These are phyloP conservation scores for honey bee (Apis mellifera) DNA, from an alignment of 1,140 invertebrate species.

Conservation along the genomic window DNA sequence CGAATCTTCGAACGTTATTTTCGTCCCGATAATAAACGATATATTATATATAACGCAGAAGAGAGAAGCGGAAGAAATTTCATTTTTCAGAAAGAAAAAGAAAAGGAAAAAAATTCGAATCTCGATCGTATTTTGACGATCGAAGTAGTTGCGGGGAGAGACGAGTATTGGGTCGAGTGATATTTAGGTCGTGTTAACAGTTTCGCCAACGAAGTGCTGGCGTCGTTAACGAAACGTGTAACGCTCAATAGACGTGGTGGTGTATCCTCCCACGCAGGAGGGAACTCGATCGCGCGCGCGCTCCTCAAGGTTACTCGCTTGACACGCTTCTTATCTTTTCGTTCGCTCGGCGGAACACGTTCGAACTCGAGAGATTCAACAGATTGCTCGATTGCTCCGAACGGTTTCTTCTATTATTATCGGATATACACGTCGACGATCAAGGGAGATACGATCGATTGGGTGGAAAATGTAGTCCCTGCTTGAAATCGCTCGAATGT, in stretches of 20 bases:
- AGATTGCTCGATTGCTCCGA: slow-evolving; percentile 25
- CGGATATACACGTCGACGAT: neutral
- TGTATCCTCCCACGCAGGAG: slow-evolving; percentile 42
- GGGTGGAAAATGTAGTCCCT: too few species aligned
- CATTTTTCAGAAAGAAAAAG: too few species aligned
- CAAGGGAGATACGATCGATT: neutral
- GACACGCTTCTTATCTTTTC: slow-evolving; percentile 59
- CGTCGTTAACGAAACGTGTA: slow-evolving; percentile 53
- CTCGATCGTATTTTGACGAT: slow-evolving; percentile 3
- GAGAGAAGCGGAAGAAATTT: too few species aligned
- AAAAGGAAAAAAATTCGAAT: neutral
- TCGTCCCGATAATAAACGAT: too few species aligned
- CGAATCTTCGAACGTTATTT: too few species aligned
- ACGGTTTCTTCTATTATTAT: neutral
- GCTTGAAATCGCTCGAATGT: neutral
- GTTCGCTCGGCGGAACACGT: neutral
- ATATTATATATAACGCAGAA: too few species aligned
- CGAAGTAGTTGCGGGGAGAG: neutral
- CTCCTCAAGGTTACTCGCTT: slow-evolving; percentile 56
- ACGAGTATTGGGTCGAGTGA: slow-evolving; percentile 11
- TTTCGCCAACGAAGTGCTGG: slow-evolving; percentile 17
- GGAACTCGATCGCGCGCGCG: slow-evolving; percentile 7
- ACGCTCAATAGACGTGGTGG: slow-evolving; percentile 42
- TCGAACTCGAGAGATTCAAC: slow-evolving; percentile 31
- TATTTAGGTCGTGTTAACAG: slow-evolving; percentile 65